These are phyloP conservation scores for Epizoanthus scotinus DNA, from an alignment of 92 coral and sea anemone genomes.

Conservation along the genomic window DNA sequence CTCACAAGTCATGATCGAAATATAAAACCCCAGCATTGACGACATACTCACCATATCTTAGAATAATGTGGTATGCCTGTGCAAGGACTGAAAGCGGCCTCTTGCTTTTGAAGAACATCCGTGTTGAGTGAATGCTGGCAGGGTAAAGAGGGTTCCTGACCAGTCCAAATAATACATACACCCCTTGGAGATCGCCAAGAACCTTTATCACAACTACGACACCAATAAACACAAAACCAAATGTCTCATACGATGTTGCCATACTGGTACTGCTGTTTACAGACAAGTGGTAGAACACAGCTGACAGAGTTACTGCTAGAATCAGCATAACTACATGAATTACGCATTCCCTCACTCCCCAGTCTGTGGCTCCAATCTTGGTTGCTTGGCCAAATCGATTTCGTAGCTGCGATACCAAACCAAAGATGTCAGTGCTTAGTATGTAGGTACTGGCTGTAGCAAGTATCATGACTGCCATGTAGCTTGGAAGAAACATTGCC, in stretches of 20 bases:
- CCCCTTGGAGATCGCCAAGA: conserved; percentile 83
- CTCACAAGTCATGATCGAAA: too few species aligned
- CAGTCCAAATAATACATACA: conserved; percentile 76
- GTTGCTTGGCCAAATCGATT: conserved; percentile 18
- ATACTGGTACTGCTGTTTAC: conserved; percentile 17
- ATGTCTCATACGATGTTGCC: conserved; percentile 48
- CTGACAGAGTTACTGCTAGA: conserved; percentile 45
- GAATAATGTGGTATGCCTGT: conserved; percentile 58
- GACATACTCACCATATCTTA: conserved; percentile 74
- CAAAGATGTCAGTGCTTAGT: conserved; percentile 79
- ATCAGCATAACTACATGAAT: conserved; percentile 55
- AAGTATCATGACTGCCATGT: conserved; percentile 52
- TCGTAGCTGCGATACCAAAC: conserved; percentile 45
- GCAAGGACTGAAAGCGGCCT: conserved; percentile 53
- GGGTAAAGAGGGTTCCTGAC: conserved; percentile 90
- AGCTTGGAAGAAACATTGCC: conserved; percentile 69
- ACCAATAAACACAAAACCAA: conserved; percentile 72
- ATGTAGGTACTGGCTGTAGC: conserved; percentile 70
- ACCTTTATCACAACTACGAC: conserved; percentile 69
- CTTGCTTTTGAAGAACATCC: conserved; percentile 67
- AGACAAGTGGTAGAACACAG: conserved; percentile 65
- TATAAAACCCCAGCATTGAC: too few species aligned
- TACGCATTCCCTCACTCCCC: conserved; percentile 58
- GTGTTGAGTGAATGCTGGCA: conserved; percentile 63
- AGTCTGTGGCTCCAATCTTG: conserved; percentile 13